Evolutionary conservation across 2,888 invertebrate species (phyloP), one percentile per base, ranked within the genome.

Genomic region (Erebia ligea): DNA sequence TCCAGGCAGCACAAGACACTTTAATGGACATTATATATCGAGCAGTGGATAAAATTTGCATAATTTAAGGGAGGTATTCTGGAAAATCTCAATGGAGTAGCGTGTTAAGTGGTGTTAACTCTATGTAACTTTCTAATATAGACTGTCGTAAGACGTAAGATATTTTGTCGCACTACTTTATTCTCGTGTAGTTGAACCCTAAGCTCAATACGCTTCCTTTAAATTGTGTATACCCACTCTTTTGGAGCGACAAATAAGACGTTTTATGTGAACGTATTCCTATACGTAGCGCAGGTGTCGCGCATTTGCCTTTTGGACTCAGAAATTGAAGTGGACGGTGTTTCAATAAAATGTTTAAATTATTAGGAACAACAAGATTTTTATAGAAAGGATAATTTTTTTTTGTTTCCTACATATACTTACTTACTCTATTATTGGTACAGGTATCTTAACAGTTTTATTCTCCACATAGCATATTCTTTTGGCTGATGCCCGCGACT

Each of bases 191-290:
- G 48, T 62, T 21, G 15, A 8, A 62, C 48, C 62, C 48, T 62
- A 48, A 86, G 82, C 83, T 79, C 75, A 81, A 81, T 71, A 75
- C 73, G 84, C 84, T 87, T 85, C 85, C 74, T 67, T 75, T 67
- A 71, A 75, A 73, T 76, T 74, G 66, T 68, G 58, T 59, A 58
- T 69, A 50, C 42, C 57, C 17, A 54, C 54, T 40, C 66, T 69
- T 66, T 62, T 61, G 68, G 63, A 66, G 67, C 57, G 64, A 54
- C 64, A 63, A 71, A 69, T 62, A 67, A 71, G 67, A 68, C 68
- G 67, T 63, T 71, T 71, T 61, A 68, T 67, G 59, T 17, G 58
- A 45, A 19, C 19, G 21, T 68, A 19, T 66, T 70, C 52, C 42
- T 17, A 52, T 58, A 61, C 61, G 6, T 48, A 62, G 13, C 21